Base-by-base conservation (phyloP, 1,140 invertebrate species). In the Elymnias hypermnestra region DNA sequence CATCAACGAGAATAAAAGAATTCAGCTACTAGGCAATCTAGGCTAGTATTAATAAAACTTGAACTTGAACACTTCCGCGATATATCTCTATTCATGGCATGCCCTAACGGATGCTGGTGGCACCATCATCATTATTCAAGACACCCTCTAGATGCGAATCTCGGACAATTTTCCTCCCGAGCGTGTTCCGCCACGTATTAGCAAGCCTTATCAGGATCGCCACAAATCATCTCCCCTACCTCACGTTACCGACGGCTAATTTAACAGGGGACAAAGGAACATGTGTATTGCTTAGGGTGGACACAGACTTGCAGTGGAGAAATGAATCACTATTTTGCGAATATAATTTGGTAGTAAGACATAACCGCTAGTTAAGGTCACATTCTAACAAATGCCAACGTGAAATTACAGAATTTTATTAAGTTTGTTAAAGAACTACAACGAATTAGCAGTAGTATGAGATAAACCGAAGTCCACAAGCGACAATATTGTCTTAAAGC, bases 151-250 rank as follows among this genome's bases (percentile, higher is more conserved):
- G 53, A 55, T 55, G 37, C 9, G 46, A 50, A 55, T 55, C 53
- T 55, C 53, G 36, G 35, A 26, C 47, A 55, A 55, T 55, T 51
- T 51, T 46, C 38, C 47, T 44, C 33, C 18, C 38, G 45, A 51
- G 35, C 46, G 36, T 38, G 48, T 39, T 37, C 25, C 21, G 25
- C 15, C 14, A 8, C 31, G 51, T 49, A 57, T 63, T 63, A 63
- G 61, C 47, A 35, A 28, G 36, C 40, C 40, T 57, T 57, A 57
- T 57, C 54, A 26, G 33, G 54, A 52, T 53, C 56, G 57, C 33
- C 47, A 60, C 60, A 60, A 66, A 60, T 63, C 60, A 66, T 63
- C 41, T 49, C 59, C 48, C 31, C 56, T 15, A 26, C 33, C 17
- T 29, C 28, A 7, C 47, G 17, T 56, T 55, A 53, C 59, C 50